Conservation (phyloP, 2,888 invertebrate genomes). For the Spodoptera picta region DNA sequence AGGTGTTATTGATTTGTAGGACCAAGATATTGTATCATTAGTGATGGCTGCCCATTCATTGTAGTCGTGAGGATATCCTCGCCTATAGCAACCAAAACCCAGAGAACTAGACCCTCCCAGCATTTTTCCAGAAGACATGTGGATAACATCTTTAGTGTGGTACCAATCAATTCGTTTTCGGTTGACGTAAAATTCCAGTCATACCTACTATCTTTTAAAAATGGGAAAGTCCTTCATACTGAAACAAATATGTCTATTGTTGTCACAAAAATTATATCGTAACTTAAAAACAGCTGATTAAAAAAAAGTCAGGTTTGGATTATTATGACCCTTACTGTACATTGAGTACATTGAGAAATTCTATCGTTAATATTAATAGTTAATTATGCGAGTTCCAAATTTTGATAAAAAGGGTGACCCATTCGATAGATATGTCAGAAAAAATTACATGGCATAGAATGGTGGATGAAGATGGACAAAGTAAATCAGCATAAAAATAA, state of each 20-base stretch:
- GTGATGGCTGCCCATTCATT: constrained; percentile 25
- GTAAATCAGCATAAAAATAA: too few species aligned
- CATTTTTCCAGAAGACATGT: constrained; percentile 62
- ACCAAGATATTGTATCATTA: constrained; percentile 28
- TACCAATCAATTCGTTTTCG: constrained; percentile 38
- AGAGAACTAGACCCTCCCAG: constrained; percentile 55
- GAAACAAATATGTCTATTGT: not conserved
- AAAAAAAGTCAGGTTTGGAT: too few species aligned
- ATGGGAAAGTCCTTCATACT: constrained; percentile 35
- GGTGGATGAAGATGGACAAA: too few species aligned
- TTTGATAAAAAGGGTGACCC: too few species aligned
- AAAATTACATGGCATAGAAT: too few species aligned
- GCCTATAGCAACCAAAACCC: constrained; percentile 1
- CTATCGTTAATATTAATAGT: too few species aligned
- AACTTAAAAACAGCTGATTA: too few species aligned
- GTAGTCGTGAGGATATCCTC: constrained; percentile 27
- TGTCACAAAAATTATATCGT: too few species aligned
- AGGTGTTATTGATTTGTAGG: constrained; percentile 13
- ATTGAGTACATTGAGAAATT: too few species aligned
- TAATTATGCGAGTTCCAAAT: too few species aligned
- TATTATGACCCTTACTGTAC: too few species aligned
- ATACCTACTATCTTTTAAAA: constrained; percentile 49
- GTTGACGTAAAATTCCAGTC: constrained; percentile 66
- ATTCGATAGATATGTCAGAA: too few species aligned
- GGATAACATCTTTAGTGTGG: constrained; percentile 32